These are phyloP conservation scores for Sesamia nonagrioides DNA, from an alignment of 1,140 invertebrate species.

Conservation along the genomic window DNA sequence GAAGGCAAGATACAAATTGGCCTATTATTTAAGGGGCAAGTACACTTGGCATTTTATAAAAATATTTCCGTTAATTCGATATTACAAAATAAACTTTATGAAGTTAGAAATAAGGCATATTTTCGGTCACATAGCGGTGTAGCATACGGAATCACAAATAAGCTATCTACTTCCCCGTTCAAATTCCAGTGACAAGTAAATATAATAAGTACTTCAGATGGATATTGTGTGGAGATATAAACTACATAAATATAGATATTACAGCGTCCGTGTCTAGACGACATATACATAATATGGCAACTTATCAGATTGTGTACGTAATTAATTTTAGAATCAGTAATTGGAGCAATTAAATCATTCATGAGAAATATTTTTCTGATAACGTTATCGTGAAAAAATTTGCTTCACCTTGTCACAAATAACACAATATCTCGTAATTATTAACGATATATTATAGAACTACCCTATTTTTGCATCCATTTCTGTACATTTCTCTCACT, in stretches of 20 bases:
- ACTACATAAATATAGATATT: constrained; percentile 14
- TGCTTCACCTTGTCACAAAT: not conserved
- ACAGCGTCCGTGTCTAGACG: constrained; percentile 22
- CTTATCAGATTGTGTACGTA: constrained; percentile 15
- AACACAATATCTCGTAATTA: not conserved
- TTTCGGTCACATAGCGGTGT: too few relatives aligned
- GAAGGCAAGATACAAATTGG: too few relatives aligned
- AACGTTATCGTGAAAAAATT: constrained; percentile 10
- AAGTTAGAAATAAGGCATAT: too few relatives aligned
- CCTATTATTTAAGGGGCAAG: too few relatives aligned
- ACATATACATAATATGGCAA: not conserved
- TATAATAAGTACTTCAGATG: not conserved
- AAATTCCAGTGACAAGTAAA: constrained; percentile 1
- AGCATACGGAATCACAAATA: not conserved
- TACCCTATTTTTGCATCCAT: too few relatives aligned
- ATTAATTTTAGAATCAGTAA: constrained; percentile 23
- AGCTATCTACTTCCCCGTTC: constrained; percentile 27
- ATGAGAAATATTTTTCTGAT: constrained; percentile 6
- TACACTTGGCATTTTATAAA: too few relatives aligned
- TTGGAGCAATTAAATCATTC: constrained; percentile 11
- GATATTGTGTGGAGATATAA: constrained; percentile 18
- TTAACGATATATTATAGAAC: too few relatives aligned
- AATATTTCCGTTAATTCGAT: too few relatives aligned
- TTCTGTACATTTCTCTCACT: too few relatives aligned
- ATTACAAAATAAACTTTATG: too few relatives aligned